phyloP scores from a whole-genome alignment of 2,888 invertebrate species.

The Diadegma fenestrale region DNA sequence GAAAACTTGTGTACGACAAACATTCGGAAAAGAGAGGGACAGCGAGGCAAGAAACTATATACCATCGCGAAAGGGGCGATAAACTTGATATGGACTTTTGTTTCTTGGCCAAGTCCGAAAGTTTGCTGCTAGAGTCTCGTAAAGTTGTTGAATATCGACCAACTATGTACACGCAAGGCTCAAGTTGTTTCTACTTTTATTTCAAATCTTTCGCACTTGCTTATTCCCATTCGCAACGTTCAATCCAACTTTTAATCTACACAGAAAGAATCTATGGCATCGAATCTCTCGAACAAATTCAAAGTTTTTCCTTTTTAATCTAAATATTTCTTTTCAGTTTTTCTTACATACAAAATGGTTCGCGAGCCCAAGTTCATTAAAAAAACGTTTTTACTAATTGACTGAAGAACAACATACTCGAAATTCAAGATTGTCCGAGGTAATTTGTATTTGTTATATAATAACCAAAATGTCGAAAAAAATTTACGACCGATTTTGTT shows the following conservation, averaged over 20 bases:
- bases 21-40: conserved; percentile 1
- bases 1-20: conserved; percentile 40
- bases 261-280: no score
- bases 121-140: conserved; percentile 27
- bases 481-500: no score
- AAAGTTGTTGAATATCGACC: conserved; percentile 41
- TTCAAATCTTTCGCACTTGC: not conserved
- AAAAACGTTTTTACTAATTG: no score
- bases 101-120: conserved; percentile 64
- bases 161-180: conserved; percentile 15
- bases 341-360: no score
- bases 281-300: not conserved
- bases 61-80: conserved; percentile 35
- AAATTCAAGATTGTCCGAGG: no score
- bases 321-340: no score
- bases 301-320: not conserved
- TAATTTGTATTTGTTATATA: no score
- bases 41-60: not conserved
- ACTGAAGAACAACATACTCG: no score
- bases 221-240: not conserved
- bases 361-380: no score
- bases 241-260: not conserved
- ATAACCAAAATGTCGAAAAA: no score
- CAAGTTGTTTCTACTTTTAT: conserved; percentile 34
- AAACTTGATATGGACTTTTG: conserved; percentile 64